A percentile compares a stretch with the other conserved stretches of the same genome.
Conservation (phyloP, 2,888 invertebrate genomes). For the Prionchulus punctatus region DNA sequence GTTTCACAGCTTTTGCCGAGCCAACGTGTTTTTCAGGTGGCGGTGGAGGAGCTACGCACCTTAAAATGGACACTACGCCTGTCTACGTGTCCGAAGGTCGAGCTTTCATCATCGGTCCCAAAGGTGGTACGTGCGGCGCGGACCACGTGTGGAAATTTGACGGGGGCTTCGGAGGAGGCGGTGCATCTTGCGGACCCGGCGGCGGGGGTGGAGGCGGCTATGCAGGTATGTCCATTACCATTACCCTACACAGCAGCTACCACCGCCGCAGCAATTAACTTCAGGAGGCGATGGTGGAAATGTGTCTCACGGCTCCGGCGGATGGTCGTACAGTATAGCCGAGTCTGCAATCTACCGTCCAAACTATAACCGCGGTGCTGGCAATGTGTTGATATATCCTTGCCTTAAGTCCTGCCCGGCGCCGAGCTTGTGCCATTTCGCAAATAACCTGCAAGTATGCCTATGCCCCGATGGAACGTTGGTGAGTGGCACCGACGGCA, state of each 20-base stretch:
- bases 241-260: too few species aligned
- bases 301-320: background rate
- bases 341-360: background rate
- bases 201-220: slow-evolving; percentile 20
- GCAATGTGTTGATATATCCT: slow-evolving; percentile 14
- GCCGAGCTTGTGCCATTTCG: slow-evolving; percentile 13
- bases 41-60: background rate
- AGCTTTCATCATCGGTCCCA: background rate
- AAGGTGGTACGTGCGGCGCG: background rate
- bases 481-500: background rate
- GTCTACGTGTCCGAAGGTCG: background rate
- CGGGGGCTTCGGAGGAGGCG: slow-evolving; percentile 21
- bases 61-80: background rate
- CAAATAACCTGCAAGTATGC: slow-evolving; percentile 37
- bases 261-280: too few species aligned
- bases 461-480: slow-evolving; percentile 54
- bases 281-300: slow-evolving; percentile 4
- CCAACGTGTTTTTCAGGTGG: background rate
- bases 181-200: slow-evolving; percentile 18
- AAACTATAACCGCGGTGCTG: slow-evolving; percentile 14
- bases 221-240: too few species aligned
- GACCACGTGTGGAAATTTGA: slow-evolving; percentile 8
- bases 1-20: too few species aligned
- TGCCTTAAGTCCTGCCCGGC: slow-evolving; percentile 15
- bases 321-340: background rate